Evolutionary conservation across 1,140 invertebrate species (phyloP).

Genomic region (Melipona quadrifasciata): DNA sequence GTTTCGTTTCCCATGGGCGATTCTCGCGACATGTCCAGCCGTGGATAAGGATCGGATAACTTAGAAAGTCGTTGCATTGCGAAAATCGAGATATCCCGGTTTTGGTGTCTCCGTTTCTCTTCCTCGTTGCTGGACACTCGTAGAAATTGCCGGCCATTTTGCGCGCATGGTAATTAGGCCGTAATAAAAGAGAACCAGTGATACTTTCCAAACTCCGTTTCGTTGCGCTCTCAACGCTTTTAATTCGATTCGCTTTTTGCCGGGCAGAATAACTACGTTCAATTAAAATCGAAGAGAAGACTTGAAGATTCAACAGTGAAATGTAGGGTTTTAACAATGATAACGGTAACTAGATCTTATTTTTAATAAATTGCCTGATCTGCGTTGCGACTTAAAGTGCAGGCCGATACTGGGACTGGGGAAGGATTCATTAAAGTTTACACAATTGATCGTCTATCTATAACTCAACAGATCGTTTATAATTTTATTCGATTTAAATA

Average conservation of each 20-base stretch:
- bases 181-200: background rate
- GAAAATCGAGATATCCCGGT: background rate
- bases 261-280: background rate
- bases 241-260: background rate
- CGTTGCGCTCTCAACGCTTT: too few relatives aligned
- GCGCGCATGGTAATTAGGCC: conserved; percentile 5
- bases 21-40: conserved; percentile 19
- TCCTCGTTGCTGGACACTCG: background rate
- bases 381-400: too few relatives aligned
- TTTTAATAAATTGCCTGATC: too few relatives aligned
- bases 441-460: too few relatives aligned
- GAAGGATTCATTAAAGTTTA: too few relatives aligned
- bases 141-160: background rate
- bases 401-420: too few relatives aligned
- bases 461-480: too few relatives aligned
- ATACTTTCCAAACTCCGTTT: background rate
- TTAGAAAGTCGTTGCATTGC: conserved; percentile 27
- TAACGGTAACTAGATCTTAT: too few relatives aligned
- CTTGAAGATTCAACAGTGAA: too few relatives aligned
- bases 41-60: conserved; percentile 6
- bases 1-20: conserved; percentile 25
- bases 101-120: background rate
- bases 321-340: too few relatives aligned
- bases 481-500: too few relatives aligned
- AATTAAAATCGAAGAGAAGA: background rate